These are phyloP conservation scores for Danionella cerebrum DNA, from an alignment of 2,113 vertebrate genomes.

Conservation along the genomic window DNA sequence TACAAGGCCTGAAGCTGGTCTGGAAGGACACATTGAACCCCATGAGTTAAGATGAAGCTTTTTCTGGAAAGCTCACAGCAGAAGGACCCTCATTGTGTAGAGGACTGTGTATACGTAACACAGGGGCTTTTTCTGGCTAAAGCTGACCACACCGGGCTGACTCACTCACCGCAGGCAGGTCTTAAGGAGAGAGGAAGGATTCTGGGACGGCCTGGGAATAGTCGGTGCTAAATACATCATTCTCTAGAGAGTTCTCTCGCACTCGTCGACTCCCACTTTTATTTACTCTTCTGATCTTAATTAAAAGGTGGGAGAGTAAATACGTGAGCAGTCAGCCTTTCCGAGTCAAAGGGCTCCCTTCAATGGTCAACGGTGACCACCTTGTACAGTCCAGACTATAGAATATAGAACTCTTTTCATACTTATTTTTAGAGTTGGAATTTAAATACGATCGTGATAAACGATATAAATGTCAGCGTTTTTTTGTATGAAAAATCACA, in stretches of 20 bases:
- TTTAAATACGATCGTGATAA: no score
- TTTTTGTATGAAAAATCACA: no score
- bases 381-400: no score
- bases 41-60: slow-evolving; percentile 51
- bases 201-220: slow-evolving; percentile 47
- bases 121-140: slow-evolving; percentile 21
- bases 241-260: slow-evolving; percentile 36
- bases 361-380: slow-evolving; percentile 4
- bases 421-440: no score
- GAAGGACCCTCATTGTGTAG: slow-evolving; percentile 40
- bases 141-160: slow-evolving; percentile 35
- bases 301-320: slow-evolving; percentile 33
- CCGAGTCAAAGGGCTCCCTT: slow-evolving; percentile 33
- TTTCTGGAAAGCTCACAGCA: slow-evolving; percentile 29
- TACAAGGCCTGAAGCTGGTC: slow-evolving; percentile 37
- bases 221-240: slow-evolving; percentile 44
- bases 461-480: no score
- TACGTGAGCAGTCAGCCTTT: slow-evolving; percentile 6
- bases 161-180: slow-evolving; percentile 49
- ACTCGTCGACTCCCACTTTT: slow-evolving; percentile 27
- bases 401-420: not conserved
- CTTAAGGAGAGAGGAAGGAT: slow-evolving; percentile 41
- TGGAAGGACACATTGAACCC: slow-evolving; percentile 32
- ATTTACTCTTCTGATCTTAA: slow-evolving; percentile 41
- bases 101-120: slow-evolving; percentile 39